Percentiles rank a stretch among this genome's conserved stretches.
phyloP scores from a whole-genome alignment of 2,113 vertebrate genomes.

The Dasyprocta punctata region DNA sequence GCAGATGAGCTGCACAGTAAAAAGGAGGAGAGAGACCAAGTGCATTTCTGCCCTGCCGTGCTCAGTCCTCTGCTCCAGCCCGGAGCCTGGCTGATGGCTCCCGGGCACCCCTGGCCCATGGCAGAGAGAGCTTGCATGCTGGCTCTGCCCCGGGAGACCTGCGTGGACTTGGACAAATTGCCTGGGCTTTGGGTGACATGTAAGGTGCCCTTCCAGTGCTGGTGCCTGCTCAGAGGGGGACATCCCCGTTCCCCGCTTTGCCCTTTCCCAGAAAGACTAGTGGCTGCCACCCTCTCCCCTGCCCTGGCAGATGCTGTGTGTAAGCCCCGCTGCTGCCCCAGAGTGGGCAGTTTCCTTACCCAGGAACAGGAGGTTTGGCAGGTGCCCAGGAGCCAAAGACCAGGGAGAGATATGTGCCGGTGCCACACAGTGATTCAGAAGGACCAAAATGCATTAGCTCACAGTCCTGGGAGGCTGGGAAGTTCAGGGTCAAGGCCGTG shows the following conservation, averaged over 20 bases:
- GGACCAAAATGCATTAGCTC: neutral
- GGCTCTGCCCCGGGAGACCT: neutral
- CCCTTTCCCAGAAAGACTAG: no score
- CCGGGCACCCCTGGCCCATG: no score
- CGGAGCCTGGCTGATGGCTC: no score
- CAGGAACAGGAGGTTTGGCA: neutral
- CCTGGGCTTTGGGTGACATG: neutral
- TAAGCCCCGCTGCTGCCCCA: no score
- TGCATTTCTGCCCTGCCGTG: no score
- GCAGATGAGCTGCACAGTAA: no score
- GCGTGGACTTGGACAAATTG: neutral
- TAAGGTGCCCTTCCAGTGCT: no score
- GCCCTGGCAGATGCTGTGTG: no score
- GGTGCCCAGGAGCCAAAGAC: neutral
- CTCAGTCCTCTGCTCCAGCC: no score
- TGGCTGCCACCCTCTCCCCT: neutral
- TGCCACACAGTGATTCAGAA: rapidly evolving
- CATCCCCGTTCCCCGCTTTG: neutral
- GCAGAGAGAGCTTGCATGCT: no score
- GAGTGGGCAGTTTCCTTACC: neutral
- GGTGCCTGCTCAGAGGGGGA: neutral
- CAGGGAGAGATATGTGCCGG: no score
- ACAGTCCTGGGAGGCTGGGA: neutral
- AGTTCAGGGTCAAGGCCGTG: neutral
- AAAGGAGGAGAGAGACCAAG: no score